Evolutionary conservation across 2,113 vertebrate species (phyloP), one percentile per base, ranked within the genome.

Genomic region (Psittacara wagleri): DNA sequence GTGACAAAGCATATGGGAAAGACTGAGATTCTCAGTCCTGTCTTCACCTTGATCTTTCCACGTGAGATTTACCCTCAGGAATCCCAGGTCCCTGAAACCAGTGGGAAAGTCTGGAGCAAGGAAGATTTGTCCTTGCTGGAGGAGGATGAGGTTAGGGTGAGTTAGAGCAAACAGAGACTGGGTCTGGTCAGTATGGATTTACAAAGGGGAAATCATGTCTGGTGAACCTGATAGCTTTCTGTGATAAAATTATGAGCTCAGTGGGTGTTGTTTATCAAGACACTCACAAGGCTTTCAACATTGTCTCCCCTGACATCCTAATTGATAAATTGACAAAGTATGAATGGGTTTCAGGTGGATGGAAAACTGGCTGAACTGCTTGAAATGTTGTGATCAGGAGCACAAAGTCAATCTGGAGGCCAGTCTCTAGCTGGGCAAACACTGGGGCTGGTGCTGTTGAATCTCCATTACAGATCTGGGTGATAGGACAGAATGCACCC

Each of bases 231-330:
- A 27, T 51, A 59, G 17, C 14, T 29, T 33, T 52, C 70, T 57
- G 4, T 0, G 0, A 33, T 46, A 48, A 43, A 84, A 68, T 3
- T 0, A 48, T 0, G 3, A 84, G 46, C 23, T 63, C 18, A 19
- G 31, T 44, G 61, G 59, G n/a, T 80, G 27, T 33, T 37, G 10
- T 67, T 54, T 74, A 68, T 55, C 29, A 68, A 29, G 68, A 57
- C 16, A 15, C 29, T 63, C 24, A 74, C 23, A 68, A n/a, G 39
- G 19, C 41, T 68, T 80, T 84, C 41, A 55, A 44, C 28, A 31
- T 43, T 63, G 17, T 84, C 27, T 84, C 23, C 62, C 23, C 28
- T 69, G 41, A 75, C 24, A 39, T 57, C 28, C 35, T 55, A 62
- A 57, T 11, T 57, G 55, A 29, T 33, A 44, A 44, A 55, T 31